phyloP scores from a whole-genome alignment of 2,888 invertebrate species.

The Anagyrus pseudococci region DNA sequence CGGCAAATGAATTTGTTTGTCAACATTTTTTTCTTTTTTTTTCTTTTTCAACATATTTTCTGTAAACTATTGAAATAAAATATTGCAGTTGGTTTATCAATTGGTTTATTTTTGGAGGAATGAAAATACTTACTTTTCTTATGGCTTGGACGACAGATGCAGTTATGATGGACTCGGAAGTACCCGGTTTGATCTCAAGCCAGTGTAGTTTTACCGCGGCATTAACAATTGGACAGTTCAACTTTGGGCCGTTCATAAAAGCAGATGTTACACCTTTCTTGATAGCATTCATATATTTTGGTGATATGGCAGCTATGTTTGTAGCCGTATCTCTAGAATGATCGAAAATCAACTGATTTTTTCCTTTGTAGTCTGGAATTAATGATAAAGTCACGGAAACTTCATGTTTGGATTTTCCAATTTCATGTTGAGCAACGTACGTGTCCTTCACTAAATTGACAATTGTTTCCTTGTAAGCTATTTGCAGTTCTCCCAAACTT shows the following conservation, averaged over 20 bases:
- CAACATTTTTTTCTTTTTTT: too few relatives aligned
- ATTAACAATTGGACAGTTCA: slow-evolving; percentile 84
- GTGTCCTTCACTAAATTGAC: slow-evolving; percentile 61
- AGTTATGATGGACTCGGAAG: slow-evolving; percentile 81
- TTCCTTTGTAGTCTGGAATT: slow-evolving; percentile 60
- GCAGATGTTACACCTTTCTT: slow-evolving; percentile 75
- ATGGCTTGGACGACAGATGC: slow-evolving; percentile 85
- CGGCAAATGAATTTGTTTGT: neutral
- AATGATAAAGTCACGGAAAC: slow-evolving; percentile 72
- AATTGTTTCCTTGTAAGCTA: slow-evolving; percentile 87
- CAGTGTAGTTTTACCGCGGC: slow-evolving; percentile 79
- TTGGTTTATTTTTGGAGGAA: neutral
- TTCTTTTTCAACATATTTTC: too few relatives aligned
- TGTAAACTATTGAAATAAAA: neutral
- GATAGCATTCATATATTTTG: slow-evolving; percentile 73
- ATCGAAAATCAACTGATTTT: slow-evolving; percentile 66
- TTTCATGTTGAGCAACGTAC: slow-evolving; percentile 68
- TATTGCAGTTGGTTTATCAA: slow-evolving; percentile 8
- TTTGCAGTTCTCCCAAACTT: slow-evolving; percentile 89
- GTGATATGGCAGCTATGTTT: slow-evolving; percentile 72
- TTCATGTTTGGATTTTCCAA: slow-evolving; percentile 69
- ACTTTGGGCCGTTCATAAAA: slow-evolving; percentile 80
- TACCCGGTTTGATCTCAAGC: slow-evolving; percentile 75
- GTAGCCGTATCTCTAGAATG: slow-evolving; percentile 72
- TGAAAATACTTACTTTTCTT: slow-evolving; percentile 68